Evolutionary conservation across 2,888 invertebrate genomes (phyloP), one percentile per base, ranked within the genome.

Genomic region (Neocrepidodera transversa): DNA sequence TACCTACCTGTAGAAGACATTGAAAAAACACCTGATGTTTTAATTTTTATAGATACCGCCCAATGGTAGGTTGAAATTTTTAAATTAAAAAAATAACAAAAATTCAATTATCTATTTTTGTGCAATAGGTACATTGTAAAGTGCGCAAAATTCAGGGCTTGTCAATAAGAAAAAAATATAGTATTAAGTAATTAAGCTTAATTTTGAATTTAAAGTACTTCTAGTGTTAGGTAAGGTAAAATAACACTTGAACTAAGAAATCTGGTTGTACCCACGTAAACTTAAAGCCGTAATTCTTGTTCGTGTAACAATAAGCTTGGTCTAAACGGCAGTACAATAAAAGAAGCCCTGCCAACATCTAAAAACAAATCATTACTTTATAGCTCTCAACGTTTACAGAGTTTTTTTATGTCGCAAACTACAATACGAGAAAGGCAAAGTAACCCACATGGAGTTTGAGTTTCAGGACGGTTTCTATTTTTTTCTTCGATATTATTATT

Each of bases 291-390:
- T 28, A 28, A 28, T 10, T 28, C 28, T 28, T 36, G 5, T 5
- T 36, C 13, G 36, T 36, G 11, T 28, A 28, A 10, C 28, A 28
- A 28, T 28, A 18, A 18, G 35, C 10, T 50, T 38, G 26, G 38
- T 50, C 38, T 36, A 49, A 36, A 36, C 20, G n/a, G 8, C 32
- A 32, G 50, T 14, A 26, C n/a, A 28, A 50, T 36, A 38, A 50
- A 50, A 50, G 50, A 48, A 48, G 18, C 32, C 47, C 28, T 28
- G 16, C 23, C 38, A 38, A 17, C 50, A 50, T 23, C 50, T 50
- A 50, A 50, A 50, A 38, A 48, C 48, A 48, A 48, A 48, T 48
- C 48, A 48, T 48, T 48, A 48, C 32, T 48, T 48, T 48, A 48
- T 48, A 32, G 48, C 32, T 48, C 32, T 32, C 48, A 48, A 32